Evolutionary conservation across 2,888 invertebrate species (phyloP), one percentile per base, ranked within the genome.

Genomic region (Nephrocerus scutellatus): DNA sequence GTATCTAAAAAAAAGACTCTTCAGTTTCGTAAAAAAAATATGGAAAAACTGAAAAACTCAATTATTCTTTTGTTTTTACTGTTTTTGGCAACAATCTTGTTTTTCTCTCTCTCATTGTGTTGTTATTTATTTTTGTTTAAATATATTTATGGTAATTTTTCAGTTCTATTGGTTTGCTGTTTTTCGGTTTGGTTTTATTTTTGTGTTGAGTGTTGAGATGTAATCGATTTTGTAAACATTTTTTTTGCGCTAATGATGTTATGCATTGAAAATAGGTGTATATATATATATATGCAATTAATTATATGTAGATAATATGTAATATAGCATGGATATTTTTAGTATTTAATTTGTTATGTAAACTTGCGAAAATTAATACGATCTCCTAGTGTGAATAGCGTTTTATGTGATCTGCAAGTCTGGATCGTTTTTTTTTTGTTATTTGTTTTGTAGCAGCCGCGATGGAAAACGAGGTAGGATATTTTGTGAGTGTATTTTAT

Each of bases 381-480:
- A n/a, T n/a, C n/a, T n/a, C n/a, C n/a, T n/a, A n/a, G n/a, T 33
- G 33, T 33, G 25, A 33, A 33, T 24, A 25, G 34, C 34, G 28
- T 34, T 34, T 33, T 23, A 23, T 33, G 18, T 25, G 40, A 36
- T 51, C 45, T 48, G 48, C 49, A 49, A 49, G 47, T 56, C 52
- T 49, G 47, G 48, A 46, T 50, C 44, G 46, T 47, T 48, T 43
- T 43, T 47, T 48, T 50, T 42, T 43, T 46, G 20, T 43, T 41
- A 26, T 50, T 40, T 43, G 30, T 47, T 30, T 47, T 36, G 38
- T 24, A 59, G 58, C 55, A 61, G 57, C 50, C 52, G 54, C 55
- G 53, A 57, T 57, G 55, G 51, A 60, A 59, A 63, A 62, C 62
- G 63, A 63, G 62, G 63, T 63, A 62, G 62, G 63, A 61, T 56